Evolutionary conservation across 2,888 invertebrate species (phyloP).

Genomic region (Tanypteryx hageni): DNA sequence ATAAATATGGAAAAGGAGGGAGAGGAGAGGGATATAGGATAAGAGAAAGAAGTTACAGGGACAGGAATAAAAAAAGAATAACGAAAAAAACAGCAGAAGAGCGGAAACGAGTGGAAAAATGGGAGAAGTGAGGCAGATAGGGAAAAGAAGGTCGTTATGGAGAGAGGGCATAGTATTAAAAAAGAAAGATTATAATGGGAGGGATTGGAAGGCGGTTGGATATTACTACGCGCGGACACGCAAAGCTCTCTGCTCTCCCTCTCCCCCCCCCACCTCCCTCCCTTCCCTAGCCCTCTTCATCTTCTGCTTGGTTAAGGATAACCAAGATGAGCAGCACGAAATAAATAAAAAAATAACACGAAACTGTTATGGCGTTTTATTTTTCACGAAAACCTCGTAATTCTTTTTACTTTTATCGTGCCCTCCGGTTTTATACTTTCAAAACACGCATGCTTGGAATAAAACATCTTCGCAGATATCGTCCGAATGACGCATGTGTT

Average conservation of each 20-base stretch:
- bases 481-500: slow-evolving; percentile 21
- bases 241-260: background rate
- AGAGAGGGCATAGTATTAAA: slow-evolving; percentile 3
- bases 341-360: background rate
- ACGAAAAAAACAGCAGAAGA: background rate
- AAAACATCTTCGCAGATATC: background rate
- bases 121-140: background rate
- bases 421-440: background rate
- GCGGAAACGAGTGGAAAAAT: background rate
- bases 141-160: slow-evolving; percentile 7
- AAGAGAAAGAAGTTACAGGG: background rate
- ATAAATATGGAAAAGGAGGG: no score
- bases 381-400: slow-evolving; percentile 4
- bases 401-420: slow-evolving; percentile 10
- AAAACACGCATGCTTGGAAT: background rate
- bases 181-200: background rate
- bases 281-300: background rate
- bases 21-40: no score
- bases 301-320: slow-evolving; percentile 4
- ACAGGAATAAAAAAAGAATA: background rate
- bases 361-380: background rate
- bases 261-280: no score
- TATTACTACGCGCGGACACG: background rate
- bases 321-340: background rate
- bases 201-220: background rate